These are phyloP conservation scores for Linnaemya vulpina DNA, from an alignment of 2,888 invertebrate genomes.

Conservation along the genomic window DNA sequence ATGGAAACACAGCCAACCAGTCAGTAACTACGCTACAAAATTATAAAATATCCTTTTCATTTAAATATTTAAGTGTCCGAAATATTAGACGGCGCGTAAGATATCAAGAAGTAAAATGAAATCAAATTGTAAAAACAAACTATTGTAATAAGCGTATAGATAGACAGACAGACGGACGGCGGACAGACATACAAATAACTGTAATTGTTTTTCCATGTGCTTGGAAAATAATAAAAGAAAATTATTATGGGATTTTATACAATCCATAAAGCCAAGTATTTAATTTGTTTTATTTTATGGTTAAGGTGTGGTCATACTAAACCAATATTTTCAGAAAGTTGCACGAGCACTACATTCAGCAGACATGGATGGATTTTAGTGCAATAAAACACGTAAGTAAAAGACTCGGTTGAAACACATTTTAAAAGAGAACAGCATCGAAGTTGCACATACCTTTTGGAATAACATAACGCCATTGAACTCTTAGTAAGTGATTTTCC, in stretches of 20 bases:
- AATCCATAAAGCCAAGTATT: slow-evolving; percentile 57
- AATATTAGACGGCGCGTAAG: slow-evolving; percentile 35
- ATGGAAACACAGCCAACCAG: neutral
- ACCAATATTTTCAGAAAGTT: neutral
- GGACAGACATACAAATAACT: slow-evolving; percentile 6
- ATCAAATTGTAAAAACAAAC: neutral
- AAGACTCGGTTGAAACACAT: no score
- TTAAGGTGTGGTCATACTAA: neutral
- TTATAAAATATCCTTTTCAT: slow-evolving; percentile 21
- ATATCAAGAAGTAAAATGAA: slow-evolving; percentile 26
- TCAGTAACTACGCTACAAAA: neutral
- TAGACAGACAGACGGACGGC: neutral
- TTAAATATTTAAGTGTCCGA: slow-evolving; percentile 45
- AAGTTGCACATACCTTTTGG: no score
- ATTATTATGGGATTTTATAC: slow-evolving; percentile 62
- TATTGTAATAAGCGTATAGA: neutral
- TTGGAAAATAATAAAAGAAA: slow-evolving; percentile 47
- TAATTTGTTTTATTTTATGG: slow-evolving; percentile 9
- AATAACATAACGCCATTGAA: no score
- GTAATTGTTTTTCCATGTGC: slow-evolving; percentile 46
- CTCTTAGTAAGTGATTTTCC: no score
- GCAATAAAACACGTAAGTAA: no score
- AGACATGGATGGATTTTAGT: neutral
- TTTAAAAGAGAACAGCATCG: no score
- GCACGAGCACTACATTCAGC: neutral